phyloP scores from a whole-genome alignment of 2,888 invertebrate genomes.

The Amorpha juglandis region DNA sequence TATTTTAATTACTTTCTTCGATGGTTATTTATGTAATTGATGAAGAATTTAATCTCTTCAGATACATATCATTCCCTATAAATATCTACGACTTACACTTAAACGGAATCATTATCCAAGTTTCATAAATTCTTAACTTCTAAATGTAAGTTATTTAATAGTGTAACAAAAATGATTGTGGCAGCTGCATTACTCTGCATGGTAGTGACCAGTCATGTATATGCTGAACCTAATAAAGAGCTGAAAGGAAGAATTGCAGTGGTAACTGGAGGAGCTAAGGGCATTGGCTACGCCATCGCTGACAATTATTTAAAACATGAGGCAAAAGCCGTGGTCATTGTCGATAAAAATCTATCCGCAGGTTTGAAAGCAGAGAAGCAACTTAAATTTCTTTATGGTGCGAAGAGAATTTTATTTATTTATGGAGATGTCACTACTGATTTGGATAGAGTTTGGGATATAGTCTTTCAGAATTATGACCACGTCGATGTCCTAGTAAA shows the following conservation, averaged over 20 bases:
- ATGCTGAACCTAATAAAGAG: background rate
- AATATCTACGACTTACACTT: too few species aligned
- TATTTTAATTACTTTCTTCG: too few species aligned
- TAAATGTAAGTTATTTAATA: too few species aligned
- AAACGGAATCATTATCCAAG: too few species aligned
- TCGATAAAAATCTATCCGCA: constrained; percentile 41
- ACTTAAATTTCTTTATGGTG: constrained; percentile 68
- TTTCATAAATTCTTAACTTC: too few species aligned
- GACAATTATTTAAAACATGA: constrained; percentile 68
- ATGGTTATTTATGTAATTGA: too few species aligned
- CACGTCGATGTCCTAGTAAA: constrained; percentile 67
- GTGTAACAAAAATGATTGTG: background rate
- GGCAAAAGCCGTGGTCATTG: constrained; percentile 40
- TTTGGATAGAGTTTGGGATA: constrained; percentile 61
- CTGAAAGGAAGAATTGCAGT: constrained; percentile 24
- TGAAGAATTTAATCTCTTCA: too few species aligned
- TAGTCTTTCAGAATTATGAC: constrained; percentile 48
- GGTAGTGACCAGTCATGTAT: background rate
- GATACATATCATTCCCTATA: too few species aligned
- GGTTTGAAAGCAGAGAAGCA: constrained; percentile 60
- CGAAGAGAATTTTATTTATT: constrained; percentile 68
- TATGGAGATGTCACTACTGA: constrained; percentile 76
- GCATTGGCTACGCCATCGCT: constrained; percentile 74
- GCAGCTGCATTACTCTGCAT: background rate
- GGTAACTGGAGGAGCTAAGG: constrained; percentile 76